phyloP scores from a whole-genome alignment of 2,113 vertebrate genomes.

The Nymphicus hollandicus region DNA sequence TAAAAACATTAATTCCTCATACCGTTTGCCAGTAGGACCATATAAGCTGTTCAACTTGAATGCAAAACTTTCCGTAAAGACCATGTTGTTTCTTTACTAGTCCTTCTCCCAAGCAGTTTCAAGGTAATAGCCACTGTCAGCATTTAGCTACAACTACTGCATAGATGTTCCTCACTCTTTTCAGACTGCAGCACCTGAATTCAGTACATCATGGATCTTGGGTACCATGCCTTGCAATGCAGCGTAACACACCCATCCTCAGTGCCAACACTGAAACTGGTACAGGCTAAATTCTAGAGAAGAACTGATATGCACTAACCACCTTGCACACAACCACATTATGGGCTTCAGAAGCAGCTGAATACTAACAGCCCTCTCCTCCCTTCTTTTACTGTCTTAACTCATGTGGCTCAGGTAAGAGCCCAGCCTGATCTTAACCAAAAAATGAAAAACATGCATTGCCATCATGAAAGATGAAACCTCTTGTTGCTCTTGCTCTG shows the following conservation, averaged over 20 bases:
- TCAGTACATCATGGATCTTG: not conserved
- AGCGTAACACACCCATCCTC: not conserved
- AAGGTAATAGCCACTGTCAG: not conserved
- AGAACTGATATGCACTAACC: not conserved
- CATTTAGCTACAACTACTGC: not conserved
- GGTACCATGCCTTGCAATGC: not conserved
- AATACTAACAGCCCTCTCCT: not conserved
- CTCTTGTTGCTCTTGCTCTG: not conserved
- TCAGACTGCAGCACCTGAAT: not conserved
- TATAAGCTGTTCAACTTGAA: not conserved
- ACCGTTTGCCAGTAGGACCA: not conserved
- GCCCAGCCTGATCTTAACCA: not conserved
- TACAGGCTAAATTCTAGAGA: not conserved
- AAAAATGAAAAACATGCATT: not conserved
- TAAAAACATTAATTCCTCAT: not conserved
- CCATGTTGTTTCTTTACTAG: not conserved
- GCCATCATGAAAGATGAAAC: not conserved
- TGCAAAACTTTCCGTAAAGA: not conserved
- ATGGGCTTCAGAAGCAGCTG: not conserved
- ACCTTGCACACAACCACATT: not conserved
- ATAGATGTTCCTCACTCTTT: not conserved
- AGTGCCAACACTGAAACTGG: rapidly evolving
- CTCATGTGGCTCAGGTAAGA: not conserved
- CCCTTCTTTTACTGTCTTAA: not conserved
- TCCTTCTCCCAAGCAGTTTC: not conserved